Base-by-base conservation (phyloP, 2,888 invertebrate genomes). In the Drosophila cognata region DNA sequence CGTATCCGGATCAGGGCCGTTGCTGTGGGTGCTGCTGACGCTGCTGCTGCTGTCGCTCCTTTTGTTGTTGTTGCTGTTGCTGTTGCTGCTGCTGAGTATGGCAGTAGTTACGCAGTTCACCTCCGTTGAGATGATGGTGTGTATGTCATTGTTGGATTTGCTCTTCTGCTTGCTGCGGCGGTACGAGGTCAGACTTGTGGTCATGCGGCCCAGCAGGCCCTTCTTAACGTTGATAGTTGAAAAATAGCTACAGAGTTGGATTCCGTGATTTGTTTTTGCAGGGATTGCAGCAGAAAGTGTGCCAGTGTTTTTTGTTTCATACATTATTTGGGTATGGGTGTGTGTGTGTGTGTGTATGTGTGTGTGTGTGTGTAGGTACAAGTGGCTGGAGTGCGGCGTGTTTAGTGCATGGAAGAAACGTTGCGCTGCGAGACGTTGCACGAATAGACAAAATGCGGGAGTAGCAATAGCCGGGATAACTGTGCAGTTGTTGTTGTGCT, bases 221-320 rank as follows among this genome's bases (percentile, higher is more conserved):
- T 93, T 93, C 79, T 92, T 92, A 82, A 89, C 91, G 91, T 91
- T 93, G 88, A 93, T 92, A 58, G 92, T 92, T 62, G 93, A 92
- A 63, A 93, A 92, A 83, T 93, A 93, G 88, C 92, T 93, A 73
- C 48, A 65, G 71, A 51, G 46, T 67, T 46, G 59, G 31, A 53
- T 33, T 53, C 11, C 25, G 28, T 43, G 56, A 51, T 58, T 16
- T 25, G 46, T 21, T 63, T 51, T 73, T 35, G 56, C 35, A 33
- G 59, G 61, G 36, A 38, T 41, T 52, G 60, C 33, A 48, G 16
- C 46, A 64, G 69, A 69, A 28, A 43, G 64, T 74, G 64, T 74
- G 56, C 52, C 41, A 52, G n/a, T 33, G 13, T 57, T 11, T 55
- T 25, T 25, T 35, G 1, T 35, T 13, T 5, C 10, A 18, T 36